Conservation (phyloP, 1,140 invertebrate species). For the Diorhabda carinulata region DNA sequence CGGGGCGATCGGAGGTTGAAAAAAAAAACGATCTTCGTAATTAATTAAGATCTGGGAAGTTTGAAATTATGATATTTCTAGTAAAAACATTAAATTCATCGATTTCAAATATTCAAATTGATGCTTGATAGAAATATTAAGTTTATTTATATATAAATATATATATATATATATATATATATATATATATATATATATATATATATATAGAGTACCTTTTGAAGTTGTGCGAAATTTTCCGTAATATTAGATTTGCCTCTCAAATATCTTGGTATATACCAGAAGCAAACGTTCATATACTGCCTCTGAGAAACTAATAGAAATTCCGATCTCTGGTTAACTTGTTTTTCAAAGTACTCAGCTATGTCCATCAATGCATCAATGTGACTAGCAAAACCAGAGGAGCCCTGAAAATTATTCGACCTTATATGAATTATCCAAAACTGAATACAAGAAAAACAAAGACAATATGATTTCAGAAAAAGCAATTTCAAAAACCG, state of each 20-base stretch:
- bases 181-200: not conserved
- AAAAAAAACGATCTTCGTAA: no score
- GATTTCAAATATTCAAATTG: no score
- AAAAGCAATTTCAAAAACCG: not conserved
- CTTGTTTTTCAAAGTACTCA: slow-evolving; percentile 48
- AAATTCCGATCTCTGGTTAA: slow-evolving; percentile 48
- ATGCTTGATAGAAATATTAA: no score
- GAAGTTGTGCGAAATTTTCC: slow-evolving; percentile 51
- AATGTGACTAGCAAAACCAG: slow-evolving; percentile 56
- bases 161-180: not conserved
- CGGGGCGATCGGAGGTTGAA: no score
- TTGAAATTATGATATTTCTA: no score
- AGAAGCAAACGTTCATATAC: slow-evolving; percentile 70
- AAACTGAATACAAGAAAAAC: not conserved
- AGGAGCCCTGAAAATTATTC: slow-evolving; percentile 42
- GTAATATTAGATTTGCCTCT: slow-evolving; percentile 43
- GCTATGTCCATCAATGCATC: slow-evolving; percentile 52
- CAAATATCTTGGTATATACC: slow-evolving; percentile 62
- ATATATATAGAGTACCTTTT: slow-evolving; percentile 45
- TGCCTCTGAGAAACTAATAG: slow-evolving; percentile 55
- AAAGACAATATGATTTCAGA: not conserved
- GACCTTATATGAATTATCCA: not conserved
- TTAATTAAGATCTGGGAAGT: no score
- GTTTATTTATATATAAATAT: no score
- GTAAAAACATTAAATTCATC: no score